These are phyloP conservation scores for Euleptes europaea DNA, from an alignment of 2,113 vertebrate species.

Conservation along the genomic window DNA sequence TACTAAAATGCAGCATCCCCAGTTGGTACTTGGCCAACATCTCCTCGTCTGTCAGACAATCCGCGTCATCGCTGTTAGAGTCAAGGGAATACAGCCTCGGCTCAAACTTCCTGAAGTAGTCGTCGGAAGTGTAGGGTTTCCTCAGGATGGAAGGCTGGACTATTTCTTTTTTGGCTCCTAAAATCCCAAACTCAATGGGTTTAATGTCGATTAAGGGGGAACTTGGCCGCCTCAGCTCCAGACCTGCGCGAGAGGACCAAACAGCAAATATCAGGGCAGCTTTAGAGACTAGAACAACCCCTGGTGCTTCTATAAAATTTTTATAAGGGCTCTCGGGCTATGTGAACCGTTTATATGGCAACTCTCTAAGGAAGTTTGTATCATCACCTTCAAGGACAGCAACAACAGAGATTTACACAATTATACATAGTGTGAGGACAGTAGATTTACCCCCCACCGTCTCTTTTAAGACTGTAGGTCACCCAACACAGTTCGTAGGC, in stretches of 20 bases:
- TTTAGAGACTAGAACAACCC: too few relatives aligned
- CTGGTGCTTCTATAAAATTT: too few relatives aligned
- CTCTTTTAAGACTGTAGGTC: too few relatives aligned
- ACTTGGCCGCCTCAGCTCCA: constrained; percentile 82
- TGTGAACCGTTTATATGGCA: too few relatives aligned
- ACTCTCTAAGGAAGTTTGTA: too few relatives aligned
- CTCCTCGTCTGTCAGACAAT: constrained; percentile 88
- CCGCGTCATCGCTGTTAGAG: constrained; percentile 79
- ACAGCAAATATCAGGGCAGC: neutral
- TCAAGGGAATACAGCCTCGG: constrained; percentile 84
- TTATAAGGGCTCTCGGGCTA: too few relatives aligned
- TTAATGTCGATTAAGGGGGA: constrained; percentile 85
- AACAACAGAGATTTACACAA: too few relatives aligned
- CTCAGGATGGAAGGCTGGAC: constrained; percentile 83
- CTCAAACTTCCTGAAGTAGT: constrained; percentile 88
- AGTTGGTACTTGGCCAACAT: constrained; percentile 86
- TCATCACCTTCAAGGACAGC: too few relatives aligned
- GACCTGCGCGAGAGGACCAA: constrained; percentile 64
- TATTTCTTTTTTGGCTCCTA: constrained; percentile 85
- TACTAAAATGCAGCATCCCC: constrained; percentile 91
- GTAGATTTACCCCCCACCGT: too few relatives aligned
- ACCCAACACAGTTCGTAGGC: too few relatives aligned
- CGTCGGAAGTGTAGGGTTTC: constrained; percentile 79
- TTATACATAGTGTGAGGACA: too few relatives aligned
- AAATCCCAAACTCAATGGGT: constrained; percentile 85